Base-by-base conservation (phyloP, 2,113 vertebrate species). In the Pomatorhinus ruficollis region DNA sequence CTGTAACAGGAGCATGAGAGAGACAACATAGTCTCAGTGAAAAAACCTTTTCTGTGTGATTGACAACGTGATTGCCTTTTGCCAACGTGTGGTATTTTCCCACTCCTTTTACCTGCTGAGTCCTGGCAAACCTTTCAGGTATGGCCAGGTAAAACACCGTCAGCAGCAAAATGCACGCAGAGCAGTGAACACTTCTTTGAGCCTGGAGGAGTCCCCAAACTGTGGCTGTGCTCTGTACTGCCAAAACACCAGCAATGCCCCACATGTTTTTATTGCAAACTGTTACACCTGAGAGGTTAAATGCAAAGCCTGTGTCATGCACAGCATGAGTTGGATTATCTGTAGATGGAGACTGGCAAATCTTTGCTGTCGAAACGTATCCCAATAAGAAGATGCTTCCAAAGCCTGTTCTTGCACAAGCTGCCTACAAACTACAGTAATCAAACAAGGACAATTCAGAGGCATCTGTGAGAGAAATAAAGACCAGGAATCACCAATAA, bases 161-260 rank as follows among this genome's bases (percentile, higher is more conserved):
- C 15, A 52, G 60, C 65, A 80, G 54, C 54, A 80, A 52, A 89
- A 60, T 0, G 2, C 35, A 31, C 72, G n/a, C 15, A 47, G 35
- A 42, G 0, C 0, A 83, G 64, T 1, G 5, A 71, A 47, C 11
- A 1, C 22, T 42, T 42, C 24, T 49, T 53, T 1, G 0, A 28
- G 53, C 45, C 31, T 0, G 0, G 52, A 79, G 79, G 70, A 90
- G 42, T 37, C 53, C 28, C 8, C 65, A 61, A 10, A 40, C 24
- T 0, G 1, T 7, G 12, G 50, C 56, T 53, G 39, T 42, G 24
- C 45, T 47, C 42, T 35, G 10, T 28, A 54, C 30, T 77, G 50
- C 54, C 74, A 40, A 16, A 81, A 72, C 53, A 65, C 59, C 70
- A 66, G 50, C 65, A 74, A 82, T 17, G 19, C 19, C 78, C 33